These are phyloP conservation scores for Troides oblongomaculatus DNA, from an alignment of 2,888 invertebrate species.

Conservation along the genomic window DNA sequence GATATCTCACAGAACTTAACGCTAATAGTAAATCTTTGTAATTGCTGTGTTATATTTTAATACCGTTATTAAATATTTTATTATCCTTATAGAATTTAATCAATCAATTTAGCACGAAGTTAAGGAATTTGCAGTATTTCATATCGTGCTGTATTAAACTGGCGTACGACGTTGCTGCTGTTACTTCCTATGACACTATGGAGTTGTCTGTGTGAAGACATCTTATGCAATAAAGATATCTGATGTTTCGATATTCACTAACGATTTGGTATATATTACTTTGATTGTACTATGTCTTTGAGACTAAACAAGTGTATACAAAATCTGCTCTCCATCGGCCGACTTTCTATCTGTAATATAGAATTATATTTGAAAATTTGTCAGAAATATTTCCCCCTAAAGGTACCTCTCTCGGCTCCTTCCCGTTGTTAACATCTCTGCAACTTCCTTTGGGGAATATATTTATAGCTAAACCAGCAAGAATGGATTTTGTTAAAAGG, in stretches of 20 bases:
- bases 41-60: neutral
- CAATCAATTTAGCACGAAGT: neutral
- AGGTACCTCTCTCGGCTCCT: too few relatives aligned
- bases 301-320: too few relatives aligned
- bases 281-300: too few relatives aligned
- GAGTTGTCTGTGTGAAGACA: neutral
- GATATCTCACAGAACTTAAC: neutral
- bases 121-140: conserved; percentile 14
- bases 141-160: conserved; percentile 7
- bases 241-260: neutral
- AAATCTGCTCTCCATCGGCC: too few relatives aligned
- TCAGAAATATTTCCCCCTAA: too few relatives aligned
- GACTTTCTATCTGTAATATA: too few relatives aligned
- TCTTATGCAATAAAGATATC: neutral
- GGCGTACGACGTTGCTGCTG: neutral
- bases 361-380: too few relatives aligned
- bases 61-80: neutral
- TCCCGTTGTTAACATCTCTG: too few relatives aligned
- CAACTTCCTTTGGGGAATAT: too few relatives aligned
- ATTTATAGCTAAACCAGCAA: too few relatives aligned
- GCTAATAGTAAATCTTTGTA: neutral
- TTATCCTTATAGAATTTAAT: neutral
- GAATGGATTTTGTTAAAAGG: too few relatives aligned
- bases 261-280: neutral
- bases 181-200: neutral